Evolutionary conservation across 2,888 invertebrate genomes (phyloP).

Genomic region (Geophilus truncorum): DNA sequence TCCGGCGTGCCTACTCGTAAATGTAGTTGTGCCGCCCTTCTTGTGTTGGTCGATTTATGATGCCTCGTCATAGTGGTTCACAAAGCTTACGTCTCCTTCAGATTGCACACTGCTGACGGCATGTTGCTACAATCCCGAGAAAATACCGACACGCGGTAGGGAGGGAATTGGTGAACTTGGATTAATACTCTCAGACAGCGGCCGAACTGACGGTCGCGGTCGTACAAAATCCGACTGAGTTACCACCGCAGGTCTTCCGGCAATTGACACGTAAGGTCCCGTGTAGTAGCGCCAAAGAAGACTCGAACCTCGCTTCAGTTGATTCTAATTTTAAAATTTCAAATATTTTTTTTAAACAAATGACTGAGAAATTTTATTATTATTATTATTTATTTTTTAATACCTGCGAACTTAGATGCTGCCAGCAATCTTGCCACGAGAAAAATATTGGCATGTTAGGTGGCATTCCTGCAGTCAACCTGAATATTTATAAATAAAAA

Average conservation of each 20-base stretch:
- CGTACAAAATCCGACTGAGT: conserved; percentile 10
- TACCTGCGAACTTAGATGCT: conserved; percentile 56
- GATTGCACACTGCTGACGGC: not conserved
- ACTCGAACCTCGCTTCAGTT: conserved; percentile 80
- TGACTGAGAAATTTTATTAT: too few relatives aligned
- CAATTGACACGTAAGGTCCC: conserved; percentile 48
- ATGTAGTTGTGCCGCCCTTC: not conserved
- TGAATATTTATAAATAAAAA: conserved; percentile 43
- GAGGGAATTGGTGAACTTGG: not conserved
- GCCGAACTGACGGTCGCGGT: conserved; percentile 8
- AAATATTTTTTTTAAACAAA: not conserved
- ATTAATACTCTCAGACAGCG: conserved; percentile 12
- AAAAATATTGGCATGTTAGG: conserved; percentile 77
- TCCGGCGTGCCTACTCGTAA: not conserved
- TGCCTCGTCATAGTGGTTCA: not conserved
- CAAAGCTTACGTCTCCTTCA: not conserved
- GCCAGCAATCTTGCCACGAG: conserved; percentile 78
- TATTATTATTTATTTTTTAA: not conserved
- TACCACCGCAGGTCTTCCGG: conserved; percentile 32
- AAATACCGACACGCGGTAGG: not conserved
- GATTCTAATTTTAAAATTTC: conserved; percentile 57
- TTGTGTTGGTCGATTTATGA: not conserved
- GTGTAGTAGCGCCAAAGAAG: conserved; percentile 69
- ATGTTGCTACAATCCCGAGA: conserved; percentile 7
- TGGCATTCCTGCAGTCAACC: conserved; percentile 73